phyloP scores from a whole-genome alignment of 2,888 invertebrate genomes.

The Selenia dentaria region DNA sequence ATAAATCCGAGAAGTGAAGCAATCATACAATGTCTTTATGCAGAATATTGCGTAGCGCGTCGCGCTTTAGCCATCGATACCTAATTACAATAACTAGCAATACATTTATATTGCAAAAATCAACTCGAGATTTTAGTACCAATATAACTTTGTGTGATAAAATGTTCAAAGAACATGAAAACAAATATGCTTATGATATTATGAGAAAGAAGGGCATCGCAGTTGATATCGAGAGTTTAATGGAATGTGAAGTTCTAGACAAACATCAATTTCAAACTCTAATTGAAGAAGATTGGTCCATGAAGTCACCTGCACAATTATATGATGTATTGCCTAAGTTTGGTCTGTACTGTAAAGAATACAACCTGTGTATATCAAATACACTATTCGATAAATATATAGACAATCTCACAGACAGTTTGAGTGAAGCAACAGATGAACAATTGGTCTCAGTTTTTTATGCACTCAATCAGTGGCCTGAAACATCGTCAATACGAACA shows the following conservation, averaged over 20 bases:
- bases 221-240: slow-evolving; percentile 38
- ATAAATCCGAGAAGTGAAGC: no score
- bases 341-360: slow-evolving; percentile 56
- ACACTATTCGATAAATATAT: slow-evolving; percentile 68
- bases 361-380: slow-evolving; percentile 62
- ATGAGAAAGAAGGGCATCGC: slow-evolving; percentile 66
- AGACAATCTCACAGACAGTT: slow-evolving; percentile 74
- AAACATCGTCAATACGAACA: slow-evolving; percentile 73
- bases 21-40: slow-evolving; percentile 34
- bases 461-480: slow-evolving; percentile 79
- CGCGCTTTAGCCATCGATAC: slow-evolving; percentile 23
- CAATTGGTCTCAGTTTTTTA: slow-evolving; percentile 82
- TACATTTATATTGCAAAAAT: slow-evolving; percentile 30
- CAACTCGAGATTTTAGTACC: slow-evolving; percentile 43
- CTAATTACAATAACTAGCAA: slow-evolving; percentile 20
- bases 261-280: slow-evolving; percentile 50
- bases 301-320: slow-evolving; percentile 48
- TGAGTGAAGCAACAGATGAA: slow-evolving; percentile 81
- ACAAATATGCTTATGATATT: slow-evolving; percentile 65
- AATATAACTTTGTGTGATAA: slow-evolving; percentile 45
- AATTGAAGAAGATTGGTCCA: slow-evolving; percentile 53
- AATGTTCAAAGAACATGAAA: slow-evolving; percentile 72
- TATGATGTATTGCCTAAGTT: slow-evolving; percentile 59
- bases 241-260: slow-evolving; percentile 26
- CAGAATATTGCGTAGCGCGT: slow-evolving; percentile 36